These are phyloP conservation scores for Echeneis naucrates DNA, from an alignment of 2,797 vertebrate species.

Conservation along the genomic window DNA sequence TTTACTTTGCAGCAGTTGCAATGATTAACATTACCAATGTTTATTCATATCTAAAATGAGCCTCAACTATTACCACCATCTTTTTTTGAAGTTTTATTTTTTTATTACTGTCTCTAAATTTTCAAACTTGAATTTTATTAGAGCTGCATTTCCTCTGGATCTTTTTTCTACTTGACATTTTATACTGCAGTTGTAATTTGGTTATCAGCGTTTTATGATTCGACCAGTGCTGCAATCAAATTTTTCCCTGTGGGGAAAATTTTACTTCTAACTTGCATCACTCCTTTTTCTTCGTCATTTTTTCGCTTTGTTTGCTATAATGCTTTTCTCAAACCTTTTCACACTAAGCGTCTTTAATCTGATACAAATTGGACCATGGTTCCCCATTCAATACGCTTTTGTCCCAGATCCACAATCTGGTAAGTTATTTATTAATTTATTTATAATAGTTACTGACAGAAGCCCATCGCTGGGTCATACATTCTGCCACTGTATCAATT, in stretches of 20 bases:
- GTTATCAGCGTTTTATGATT: slow-evolving; percentile 20
- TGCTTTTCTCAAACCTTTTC: too few relatives aligned
- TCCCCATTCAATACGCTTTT: too few relatives aligned
- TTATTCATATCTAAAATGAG: neutral
- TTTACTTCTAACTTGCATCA: neutral
- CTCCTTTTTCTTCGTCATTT: neutral
- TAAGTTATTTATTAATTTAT: too few relatives aligned
- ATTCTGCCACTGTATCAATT: too few relatives aligned
- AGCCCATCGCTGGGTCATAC: too few relatives aligned
- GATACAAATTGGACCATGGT: too few relatives aligned
- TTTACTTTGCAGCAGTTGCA: too few relatives aligned
- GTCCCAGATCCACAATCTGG: too few relatives aligned
- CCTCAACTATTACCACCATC: neutral
- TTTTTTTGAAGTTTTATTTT: slow-evolving; percentile 30
- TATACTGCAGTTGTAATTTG: slow-evolving; percentile 12
- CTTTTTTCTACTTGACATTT: slow-evolving; percentile 1
- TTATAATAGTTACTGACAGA: too few relatives aligned
- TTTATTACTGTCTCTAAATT: neutral
- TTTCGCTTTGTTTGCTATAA: neutral
- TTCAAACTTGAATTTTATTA: slow-evolving; percentile 2
- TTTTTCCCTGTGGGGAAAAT: slow-evolving; percentile 21
- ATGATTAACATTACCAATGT: too few relatives aligned
- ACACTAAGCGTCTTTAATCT: too few relatives aligned
- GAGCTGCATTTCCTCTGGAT: neutral
- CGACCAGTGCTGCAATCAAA: neutral